Evolutionary conservation across 1,140 invertebrate species (phyloP).

Genomic region (Danaus plexippus): DNA sequence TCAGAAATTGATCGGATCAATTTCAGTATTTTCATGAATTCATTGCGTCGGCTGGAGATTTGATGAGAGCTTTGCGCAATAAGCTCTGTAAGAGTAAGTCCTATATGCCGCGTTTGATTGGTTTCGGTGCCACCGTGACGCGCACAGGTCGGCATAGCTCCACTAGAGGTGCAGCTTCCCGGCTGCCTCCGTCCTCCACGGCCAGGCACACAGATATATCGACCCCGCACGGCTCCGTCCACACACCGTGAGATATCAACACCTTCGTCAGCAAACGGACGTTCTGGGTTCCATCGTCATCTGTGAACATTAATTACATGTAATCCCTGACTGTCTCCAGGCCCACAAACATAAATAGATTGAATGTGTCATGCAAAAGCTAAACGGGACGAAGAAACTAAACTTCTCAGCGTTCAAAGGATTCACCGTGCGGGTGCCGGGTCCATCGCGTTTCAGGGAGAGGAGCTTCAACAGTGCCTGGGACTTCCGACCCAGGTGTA

Average conservation of each 20-base stretch:
- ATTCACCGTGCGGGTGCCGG: not conserved
- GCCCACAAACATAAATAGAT: too few relatives aligned
- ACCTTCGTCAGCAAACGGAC: conserved; percentile 88
- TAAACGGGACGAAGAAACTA: too few relatives aligned
- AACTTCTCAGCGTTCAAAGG: not conserved
- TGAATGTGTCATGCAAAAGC: too few relatives aligned
- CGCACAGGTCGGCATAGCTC: conserved; percentile 92
- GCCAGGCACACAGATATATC: conserved; percentile 88
- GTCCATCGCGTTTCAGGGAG: too few relatives aligned
- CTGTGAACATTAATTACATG: conserved; percentile 23
- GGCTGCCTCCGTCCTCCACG: conserved; percentile 75
- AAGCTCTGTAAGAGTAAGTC: not conserved
- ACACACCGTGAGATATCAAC: conserved; percentile 90
- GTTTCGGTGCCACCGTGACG: conserved; percentile 87
- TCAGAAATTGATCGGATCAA: too few relatives aligned
- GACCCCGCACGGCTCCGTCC: conserved; percentile 92
- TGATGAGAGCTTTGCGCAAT: too few relatives aligned
- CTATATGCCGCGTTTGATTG: conserved; percentile 86
- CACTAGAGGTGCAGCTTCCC: conserved; percentile 77
- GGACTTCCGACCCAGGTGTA: too few relatives aligned
- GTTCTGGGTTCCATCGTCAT: conserved; percentile 72
- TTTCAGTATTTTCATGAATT: too few relatives aligned
- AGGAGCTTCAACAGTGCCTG: too few relatives aligned
- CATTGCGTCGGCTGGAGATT: too few relatives aligned
- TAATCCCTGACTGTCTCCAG: too few relatives aligned